These are phyloP conservation scores for Auanema freiburgensis DNA, from an alignment of 2,888 invertebrate species.

Conservation along the genomic window DNA sequence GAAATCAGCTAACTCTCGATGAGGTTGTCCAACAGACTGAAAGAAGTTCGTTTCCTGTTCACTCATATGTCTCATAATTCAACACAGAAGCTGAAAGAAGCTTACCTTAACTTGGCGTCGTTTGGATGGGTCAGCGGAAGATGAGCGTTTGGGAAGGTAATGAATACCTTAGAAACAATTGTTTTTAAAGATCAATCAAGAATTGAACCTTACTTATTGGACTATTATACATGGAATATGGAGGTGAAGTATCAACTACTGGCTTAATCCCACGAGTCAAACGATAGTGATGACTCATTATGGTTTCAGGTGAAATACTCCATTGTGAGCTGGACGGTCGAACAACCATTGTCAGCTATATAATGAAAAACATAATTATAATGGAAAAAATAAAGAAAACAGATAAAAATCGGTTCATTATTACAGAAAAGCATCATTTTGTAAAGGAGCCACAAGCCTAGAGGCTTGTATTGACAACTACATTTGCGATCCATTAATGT, in stretches of 20 bases:
- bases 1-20: conserved; percentile 37
- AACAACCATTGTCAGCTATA: conserved; percentile 16
- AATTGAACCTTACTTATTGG: conserved; percentile 34
- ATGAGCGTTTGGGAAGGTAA: conserved; percentile 33
- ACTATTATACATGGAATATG: conserved; percentile 47
- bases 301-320: conserved; percentile 40
- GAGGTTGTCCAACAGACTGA: conserved; percentile 17
- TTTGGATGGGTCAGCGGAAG: conserved; percentile 35
- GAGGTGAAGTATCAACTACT: conserved; percentile 34
- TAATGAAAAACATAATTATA: no score
- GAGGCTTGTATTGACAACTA: no score
- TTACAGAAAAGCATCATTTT: no score
- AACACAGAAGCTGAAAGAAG: no score
- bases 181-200: not conserved
- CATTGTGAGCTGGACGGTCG: conserved; percentile 37
- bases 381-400: no score
- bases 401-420: no score
- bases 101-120: conserved; percentile 21
- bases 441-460: no score
- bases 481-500: no score
- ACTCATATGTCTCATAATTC: not conserved
- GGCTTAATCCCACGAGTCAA: conserved; percentile 33
- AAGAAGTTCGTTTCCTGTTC: not conserved
- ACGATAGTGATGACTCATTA: conserved; percentile 46
- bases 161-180: conserved; percentile 27